Percentiles rank a stretch among this genome's conserved stretches.
These are phyloP conservation scores for Pogonocherus hispidulus DNA, from an alignment of 2,888 invertebrate genomes.

Conservation along the genomic window DNA sequence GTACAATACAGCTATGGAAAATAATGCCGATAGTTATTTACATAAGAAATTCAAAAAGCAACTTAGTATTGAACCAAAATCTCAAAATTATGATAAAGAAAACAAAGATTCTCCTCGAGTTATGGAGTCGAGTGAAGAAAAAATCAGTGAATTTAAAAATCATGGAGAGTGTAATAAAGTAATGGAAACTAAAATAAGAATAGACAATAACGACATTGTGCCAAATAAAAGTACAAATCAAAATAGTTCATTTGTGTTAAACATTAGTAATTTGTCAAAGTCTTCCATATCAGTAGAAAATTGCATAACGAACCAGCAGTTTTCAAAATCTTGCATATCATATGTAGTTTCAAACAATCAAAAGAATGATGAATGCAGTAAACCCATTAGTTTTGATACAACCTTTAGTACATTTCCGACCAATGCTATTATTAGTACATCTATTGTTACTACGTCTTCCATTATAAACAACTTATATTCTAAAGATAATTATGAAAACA, in stretches of 20 bases:
- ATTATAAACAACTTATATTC: slow-evolving; percentile 61
- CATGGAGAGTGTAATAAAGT: slow-evolving; percentile 44
- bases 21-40: slow-evolving; percentile 77
- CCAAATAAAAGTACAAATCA: slow-evolving; percentile 67
- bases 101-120: slow-evolving; percentile 55
- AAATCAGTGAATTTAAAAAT: slow-evolving; percentile 49
- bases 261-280: slow-evolving; percentile 57
- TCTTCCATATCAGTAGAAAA: slow-evolving; percentile 67
- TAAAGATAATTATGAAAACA: slow-evolving; percentile 51
- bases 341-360: slow-evolving; percentile 60
- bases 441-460: slow-evolving; percentile 58
- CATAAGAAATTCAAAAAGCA: slow-evolving; percentile 95
- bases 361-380: slow-evolving; percentile 48
- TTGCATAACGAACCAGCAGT: slow-evolving; percentile 57
- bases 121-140: slow-evolving; percentile 61
- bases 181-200: slow-evolving; percentile 35
- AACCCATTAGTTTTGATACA: slow-evolving; percentile 63
- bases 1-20: slow-evolving; percentile 62
- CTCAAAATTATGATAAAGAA: slow-evolving; percentile 56
- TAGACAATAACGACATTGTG: slow-evolving; percentile 59
- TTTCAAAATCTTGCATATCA: slow-evolving; percentile 65
- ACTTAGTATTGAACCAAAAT: slow-evolving; percentile 72
- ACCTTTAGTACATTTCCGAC: slow-evolving; percentile 58
- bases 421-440: slow-evolving; percentile 53
- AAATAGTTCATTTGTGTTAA: slow-evolving; percentile 46